Evolutionary conservation across 1,140 invertebrate species (phyloP).

Genomic region (Orius laevigatus): DNA sequence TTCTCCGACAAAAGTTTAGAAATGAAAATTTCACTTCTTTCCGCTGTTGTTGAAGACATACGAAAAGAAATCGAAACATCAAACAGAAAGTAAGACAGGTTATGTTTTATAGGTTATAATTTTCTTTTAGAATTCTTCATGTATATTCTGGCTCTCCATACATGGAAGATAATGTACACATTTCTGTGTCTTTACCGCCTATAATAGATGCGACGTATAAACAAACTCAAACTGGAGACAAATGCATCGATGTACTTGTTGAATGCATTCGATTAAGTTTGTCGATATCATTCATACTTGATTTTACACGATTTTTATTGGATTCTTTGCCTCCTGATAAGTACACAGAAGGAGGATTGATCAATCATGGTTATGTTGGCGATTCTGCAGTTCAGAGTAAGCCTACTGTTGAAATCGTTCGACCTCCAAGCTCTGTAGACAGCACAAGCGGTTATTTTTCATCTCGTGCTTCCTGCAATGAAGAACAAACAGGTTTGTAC

Average conservation of each 20-base stretch:
- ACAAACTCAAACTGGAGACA: constrained; percentile 42
- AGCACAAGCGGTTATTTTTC: constrained; percentile 42
- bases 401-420: constrained; percentile 7
- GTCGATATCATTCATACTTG: constrained; percentile 51
- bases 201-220: constrained; percentile 47
- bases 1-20: constrained; percentile 54
- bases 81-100: constrained; percentile 40
- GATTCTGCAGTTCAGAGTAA: constrained; percentile 26
- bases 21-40: constrained; percentile 52
- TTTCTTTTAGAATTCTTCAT: constrained; percentile 43
- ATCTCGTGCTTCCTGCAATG: constrained; percentile 25
- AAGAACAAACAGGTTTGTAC: constrained; percentile 22
- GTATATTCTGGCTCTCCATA: constrained; percentile 38
- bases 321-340: constrained; percentile 42
- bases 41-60: constrained; percentile 52
- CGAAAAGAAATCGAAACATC: constrained; percentile 42
- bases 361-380: constrained; percentile 49
- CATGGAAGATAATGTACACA: constrained; percentile 33
- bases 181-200: constrained; percentile 45
- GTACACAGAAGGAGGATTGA: constrained; percentile 40
- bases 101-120: constrained; percentile 10
- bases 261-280: constrained; percentile 57
- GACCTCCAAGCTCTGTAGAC: constrained; percentile 29
- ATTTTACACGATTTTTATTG: constrained; percentile 45
- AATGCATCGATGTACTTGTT: constrained; percentile 46